A percentile compares a stretch with the other conserved stretches of the same genome.
Evolutionary conservation across 2,797 vertebrate genomes (phyloP).

Genomic region (Pseudochirops cupreus): DNA sequence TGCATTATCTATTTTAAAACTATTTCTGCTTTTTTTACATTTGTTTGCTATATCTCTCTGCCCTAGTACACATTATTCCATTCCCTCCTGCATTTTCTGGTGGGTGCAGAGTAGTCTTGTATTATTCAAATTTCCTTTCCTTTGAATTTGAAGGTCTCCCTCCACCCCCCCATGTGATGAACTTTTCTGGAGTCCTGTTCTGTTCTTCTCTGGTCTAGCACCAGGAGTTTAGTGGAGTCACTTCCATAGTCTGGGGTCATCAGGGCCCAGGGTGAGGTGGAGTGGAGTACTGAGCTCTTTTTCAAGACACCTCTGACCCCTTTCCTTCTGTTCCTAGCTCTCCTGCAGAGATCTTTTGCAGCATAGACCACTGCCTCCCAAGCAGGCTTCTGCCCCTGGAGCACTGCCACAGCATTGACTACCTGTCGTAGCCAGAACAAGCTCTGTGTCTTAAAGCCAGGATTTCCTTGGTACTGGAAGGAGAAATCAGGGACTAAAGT

Average conservation of each 20-base stretch:
- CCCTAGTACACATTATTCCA: neutral
- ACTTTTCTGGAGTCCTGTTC: neutral
- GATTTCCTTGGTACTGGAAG: neutral
- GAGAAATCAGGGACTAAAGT: neutral
- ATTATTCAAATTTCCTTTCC: neutral
- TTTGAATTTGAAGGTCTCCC: neutral
- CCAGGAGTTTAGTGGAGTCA: neutral
- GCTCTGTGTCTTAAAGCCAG: neutral
- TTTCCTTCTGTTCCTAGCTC: neutral
- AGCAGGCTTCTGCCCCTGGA: neutral
- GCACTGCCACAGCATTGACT: neutral
- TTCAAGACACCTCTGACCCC: neutral
- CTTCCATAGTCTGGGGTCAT: neutral
- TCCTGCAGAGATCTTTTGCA: neutral
- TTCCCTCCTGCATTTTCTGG: neutral
- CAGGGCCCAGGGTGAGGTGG: neutral
- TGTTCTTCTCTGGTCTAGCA: neutral
- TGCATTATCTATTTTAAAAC: neutral
- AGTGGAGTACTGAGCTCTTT: neutral
- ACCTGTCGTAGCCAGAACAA: neutral
- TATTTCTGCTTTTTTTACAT: neutral
- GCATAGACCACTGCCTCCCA: neutral
- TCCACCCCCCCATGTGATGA: neutral
- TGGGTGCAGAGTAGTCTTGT: neutral
- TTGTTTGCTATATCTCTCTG: neutral